phyloP scores from a whole-genome alignment of 92 coral and sea anemone genomes.

The Heteractis magnifica region DNA sequence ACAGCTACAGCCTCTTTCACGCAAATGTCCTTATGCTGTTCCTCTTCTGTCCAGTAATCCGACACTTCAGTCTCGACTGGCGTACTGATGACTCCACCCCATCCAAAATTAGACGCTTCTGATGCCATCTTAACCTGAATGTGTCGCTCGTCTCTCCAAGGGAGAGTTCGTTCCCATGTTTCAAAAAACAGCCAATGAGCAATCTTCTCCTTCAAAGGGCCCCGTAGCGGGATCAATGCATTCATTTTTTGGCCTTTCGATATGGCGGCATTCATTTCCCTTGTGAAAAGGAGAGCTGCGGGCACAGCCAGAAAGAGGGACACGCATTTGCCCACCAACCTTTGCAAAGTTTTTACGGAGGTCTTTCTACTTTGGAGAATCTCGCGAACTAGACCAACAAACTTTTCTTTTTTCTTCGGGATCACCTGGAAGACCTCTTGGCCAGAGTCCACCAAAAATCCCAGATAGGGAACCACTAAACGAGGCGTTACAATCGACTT shows the following conservation, averaged over 20 bases:
- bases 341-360: constrained; percentile 4
- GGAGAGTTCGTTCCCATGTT: background rate
- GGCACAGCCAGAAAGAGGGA: constrained; percentile 4
- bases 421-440: background rate
- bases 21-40: constrained; percentile 17
- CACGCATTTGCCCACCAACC: constrained; percentile 7
- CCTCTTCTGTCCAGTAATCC: constrained; percentile 21
- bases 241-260: background rate
- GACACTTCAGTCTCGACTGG: background rate
- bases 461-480: constrained; percentile 21
- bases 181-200: constrained; percentile 30
- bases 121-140: background rate
- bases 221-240: background rate
- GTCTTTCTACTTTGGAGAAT: background rate
- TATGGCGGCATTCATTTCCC: constrained; percentile 3
- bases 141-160: constrained; percentile 23
- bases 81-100: background rate
- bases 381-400: background rate
- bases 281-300: background rate
- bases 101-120: background rate
- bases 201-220: background rate
- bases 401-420: background rate
- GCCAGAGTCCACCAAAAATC: constrained; percentile 1
- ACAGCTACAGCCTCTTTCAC: constrained; percentile 26
- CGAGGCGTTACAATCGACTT: constrained; percentile 27